Conservation (phyloP, 2,888 invertebrate genomes). For the Scaptomyza polygonia region DNA sequence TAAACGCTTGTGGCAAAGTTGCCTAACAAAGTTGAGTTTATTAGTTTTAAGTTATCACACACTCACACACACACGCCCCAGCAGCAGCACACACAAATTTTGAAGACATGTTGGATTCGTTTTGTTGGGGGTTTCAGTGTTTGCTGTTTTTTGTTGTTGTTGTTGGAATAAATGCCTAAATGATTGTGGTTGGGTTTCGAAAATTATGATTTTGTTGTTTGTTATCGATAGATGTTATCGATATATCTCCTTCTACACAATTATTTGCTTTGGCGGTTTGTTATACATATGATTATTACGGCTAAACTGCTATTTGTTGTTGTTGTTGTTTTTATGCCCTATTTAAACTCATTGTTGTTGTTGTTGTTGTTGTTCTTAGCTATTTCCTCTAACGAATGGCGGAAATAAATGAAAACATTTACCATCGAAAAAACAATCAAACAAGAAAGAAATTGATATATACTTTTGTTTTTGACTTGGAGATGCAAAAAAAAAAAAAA, state of each 20-base stretch:
- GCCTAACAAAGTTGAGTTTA: constrained; percentile 33
- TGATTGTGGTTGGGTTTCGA: constrained; percentile 18
- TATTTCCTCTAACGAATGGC: constrained; percentile 53
- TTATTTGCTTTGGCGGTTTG: constrained; percentile 34
- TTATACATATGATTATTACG: constrained; percentile 40
- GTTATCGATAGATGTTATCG: too few relatives aligned
- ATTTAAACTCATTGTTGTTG: constrained; percentile 7
- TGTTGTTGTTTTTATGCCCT: background rate
- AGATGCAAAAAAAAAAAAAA: constrained; percentile 48
- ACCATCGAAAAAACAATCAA: constrained; percentile 84
- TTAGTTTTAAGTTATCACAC: constrained; percentile 36
- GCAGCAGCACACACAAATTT: too few relatives aligned
- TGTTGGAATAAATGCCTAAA: constrained; percentile 11
- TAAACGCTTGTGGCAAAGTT: constrained; percentile 53
- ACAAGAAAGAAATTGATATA: constrained; percentile 84
- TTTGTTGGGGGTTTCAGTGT: constrained; percentile 23
- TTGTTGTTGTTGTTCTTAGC: constrained; percentile 4
- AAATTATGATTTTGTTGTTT: too few relatives aligned
- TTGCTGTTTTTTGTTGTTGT: too few relatives aligned
- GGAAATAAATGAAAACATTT: constrained; percentile 82
- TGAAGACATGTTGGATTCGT: too few relatives aligned
- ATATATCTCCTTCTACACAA: too few relatives aligned
- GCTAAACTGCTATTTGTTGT: constrained; percentile 5
- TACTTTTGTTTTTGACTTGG: constrained; percentile 56
- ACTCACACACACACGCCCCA: constrained; percentile 10